Evolutionary conservation across 2,888 invertebrate species (phyloP), one percentile per base, ranked within the genome.

Genomic region (Trachelus tabidus): DNA sequence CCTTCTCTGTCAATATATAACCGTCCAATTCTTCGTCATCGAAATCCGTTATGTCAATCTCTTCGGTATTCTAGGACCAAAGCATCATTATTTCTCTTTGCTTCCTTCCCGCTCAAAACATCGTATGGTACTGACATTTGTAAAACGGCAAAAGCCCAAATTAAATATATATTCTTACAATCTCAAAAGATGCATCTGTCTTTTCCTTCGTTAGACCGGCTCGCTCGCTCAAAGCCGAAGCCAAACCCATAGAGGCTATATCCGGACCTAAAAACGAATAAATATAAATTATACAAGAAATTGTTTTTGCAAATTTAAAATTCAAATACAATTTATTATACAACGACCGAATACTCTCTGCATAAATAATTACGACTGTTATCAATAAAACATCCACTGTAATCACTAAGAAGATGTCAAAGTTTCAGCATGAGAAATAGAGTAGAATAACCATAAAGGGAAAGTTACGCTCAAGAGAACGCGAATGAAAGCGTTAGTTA

Each of bases 11-110:
- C 92, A 97, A 94, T 80, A 99, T 96, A 86, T 98, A 96, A 23
- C 95, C 94, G 88, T 97, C 96, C 74, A 99, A 93, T 92, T 99
- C 99, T 9, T 95, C 95, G 87, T 99, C 99, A 87, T 99, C 97
- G 75, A 98, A 94, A 69, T 94, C 95, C 71, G 94, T 95, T 69
- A 97, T 92, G 82, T 95, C 93, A 30, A 97, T 91, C 83, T 96
- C 96, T 0, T 89, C 90, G 3, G 84, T 83, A 77, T 80, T 77
- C 89, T 90, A 68, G 33, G 81, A 78, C 73, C 12, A 11, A 9
- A 40, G 40, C 1, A 23, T 6, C 1, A 2, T 40, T 40, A 40
- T 6, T 6, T 23, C 40, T 6, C 40, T 6, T 40, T 40, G 0
- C 23, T 71, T 30, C 15, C 15, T 15, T 71, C 31, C 4, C 31